Evolutionary conservation across 2,888 invertebrate genomes (phyloP).

Genomic region (Leptodirus hochenwartii): DNA sequence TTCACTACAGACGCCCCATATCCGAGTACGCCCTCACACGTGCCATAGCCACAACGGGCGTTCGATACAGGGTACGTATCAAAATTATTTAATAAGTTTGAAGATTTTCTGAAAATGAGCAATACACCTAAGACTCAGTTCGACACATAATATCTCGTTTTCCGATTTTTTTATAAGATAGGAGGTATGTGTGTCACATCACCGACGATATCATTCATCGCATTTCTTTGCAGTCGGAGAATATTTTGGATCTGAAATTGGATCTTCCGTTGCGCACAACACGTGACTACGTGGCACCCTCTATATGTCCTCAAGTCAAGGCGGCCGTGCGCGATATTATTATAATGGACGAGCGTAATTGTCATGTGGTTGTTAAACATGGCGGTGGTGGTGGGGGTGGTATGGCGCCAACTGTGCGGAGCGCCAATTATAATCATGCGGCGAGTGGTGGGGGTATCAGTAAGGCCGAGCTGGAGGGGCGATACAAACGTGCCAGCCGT

Average conservation of each 20-base stretch:
- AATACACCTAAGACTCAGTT: no score
- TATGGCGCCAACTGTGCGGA: slow-evolving; percentile 23
- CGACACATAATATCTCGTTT: no score
- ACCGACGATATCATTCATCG: slow-evolving; percentile 5
- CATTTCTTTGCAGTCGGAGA: slow-evolving; percentile 31
- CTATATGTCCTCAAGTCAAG: slow-evolving; percentile 52
- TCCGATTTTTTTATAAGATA: slow-evolving; percentile 4
- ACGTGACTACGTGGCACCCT: slow-evolving; percentile 53
- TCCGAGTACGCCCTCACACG: slow-evolving; percentile 23
- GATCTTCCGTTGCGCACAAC: slow-evolving; percentile 64
- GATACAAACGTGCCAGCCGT: slow-evolving; percentile 25
- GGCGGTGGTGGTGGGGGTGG: no score
- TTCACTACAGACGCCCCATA: slow-evolving; percentile 24
- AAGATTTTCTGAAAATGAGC: background rate
- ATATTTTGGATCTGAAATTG: slow-evolving; percentile 54
- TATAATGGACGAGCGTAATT: slow-evolving; percentile 25
- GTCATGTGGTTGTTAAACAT: slow-evolving; percentile 22
- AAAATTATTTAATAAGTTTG: slow-evolving; percentile 4
- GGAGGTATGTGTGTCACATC: no score
- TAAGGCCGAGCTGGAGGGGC: slow-evolving; percentile 25
- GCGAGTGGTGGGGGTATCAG: slow-evolving; percentile 20
- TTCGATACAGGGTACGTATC: slow-evolving; percentile 21
- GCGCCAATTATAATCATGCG: no score
- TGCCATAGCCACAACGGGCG: slow-evolving; percentile 13
- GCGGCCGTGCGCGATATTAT: slow-evolving; percentile 44